Conservation (phyloP, 2,797 vertebrate genomes). For the Luscinia luscinia region DNA sequence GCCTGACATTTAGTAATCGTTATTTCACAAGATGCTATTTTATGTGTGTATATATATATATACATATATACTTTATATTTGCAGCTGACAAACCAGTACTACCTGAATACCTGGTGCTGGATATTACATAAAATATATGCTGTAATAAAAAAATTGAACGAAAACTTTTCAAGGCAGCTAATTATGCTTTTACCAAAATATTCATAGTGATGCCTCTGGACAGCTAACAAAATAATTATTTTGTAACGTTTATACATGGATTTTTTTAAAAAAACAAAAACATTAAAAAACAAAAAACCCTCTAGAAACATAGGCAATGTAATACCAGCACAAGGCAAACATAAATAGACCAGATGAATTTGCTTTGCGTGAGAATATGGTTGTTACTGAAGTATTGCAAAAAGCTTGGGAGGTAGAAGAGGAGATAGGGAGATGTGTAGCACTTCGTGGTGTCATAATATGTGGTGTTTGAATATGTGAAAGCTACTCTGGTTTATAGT, state of each 20-base stretch:
- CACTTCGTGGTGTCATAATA: not conserved
- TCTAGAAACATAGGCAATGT: slow-evolving; percentile 56
- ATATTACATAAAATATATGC: slow-evolving; percentile 68
- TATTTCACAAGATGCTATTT: slow-evolving; percentile 75
- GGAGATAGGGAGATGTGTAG: not conserved
- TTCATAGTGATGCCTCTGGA: slow-evolving; percentile 73
- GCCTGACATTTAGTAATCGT: slow-evolving; percentile 73
- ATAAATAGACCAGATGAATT: slow-evolving; percentile 55
- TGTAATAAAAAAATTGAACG: slow-evolving; percentile 49
- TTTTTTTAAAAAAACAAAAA: slow-evolving; percentile 56
- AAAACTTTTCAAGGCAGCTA: slow-evolving; percentile 81
- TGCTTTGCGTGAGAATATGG: slow-evolving; percentile 50
- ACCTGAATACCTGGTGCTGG: slow-evolving; percentile 76
- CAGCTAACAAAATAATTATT: slow-evolving; percentile 70
- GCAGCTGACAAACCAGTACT: slow-evolving; percentile 77
- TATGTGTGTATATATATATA: slow-evolving; percentile 54
- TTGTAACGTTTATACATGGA: slow-evolving; percentile 77
- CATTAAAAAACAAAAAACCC: not conserved
- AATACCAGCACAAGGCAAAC: slow-evolving; percentile 75
- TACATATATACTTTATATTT: slow-evolving; percentile 77
- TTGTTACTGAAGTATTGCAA: slow-evolving; percentile 1
- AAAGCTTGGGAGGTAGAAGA: not conserved
- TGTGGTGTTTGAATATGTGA: not conserved
- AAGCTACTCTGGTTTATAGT: slow-evolving; percentile 16
- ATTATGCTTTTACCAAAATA: slow-evolving; percentile 81